Base-by-base conservation (phyloP, 2,797 vertebrate species). In the Sebastes kiyomatsui region DNA sequence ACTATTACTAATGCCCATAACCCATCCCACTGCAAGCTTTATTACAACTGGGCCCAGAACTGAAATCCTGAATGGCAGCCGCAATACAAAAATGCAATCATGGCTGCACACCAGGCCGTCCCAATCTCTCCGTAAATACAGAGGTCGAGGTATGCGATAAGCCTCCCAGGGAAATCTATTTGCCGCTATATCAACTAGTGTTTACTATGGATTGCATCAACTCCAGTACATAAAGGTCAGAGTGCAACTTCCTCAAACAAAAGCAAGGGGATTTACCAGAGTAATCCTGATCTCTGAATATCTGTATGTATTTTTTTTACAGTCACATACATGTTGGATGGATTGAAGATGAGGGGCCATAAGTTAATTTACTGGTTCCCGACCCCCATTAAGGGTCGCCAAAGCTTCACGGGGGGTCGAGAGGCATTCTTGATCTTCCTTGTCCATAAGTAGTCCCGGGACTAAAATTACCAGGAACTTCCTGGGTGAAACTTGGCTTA, bases 51-150 rank as follows among this genome's bases (percentile, higher is more conserved):
- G 42, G 18, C 83, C 46, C 68, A 52, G 49, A 72, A 74, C 77
- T 85, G 77, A 86, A 85, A 79, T 81, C 38, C 85, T 88, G 86
- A 90, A 81, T 87, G 72, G 10, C 65, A 75, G 49, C 25, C 49
- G 18, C 20, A 74, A 54, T 64, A 76, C 64, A 83, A 86, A 85
- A 80, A 79, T 80, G 86, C 67, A 87, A 84, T 84, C 83, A 82
- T 23, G 72, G 38, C 74, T 88, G 76, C 79, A 87, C 78, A 90
- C 75, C 62, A 77, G 81, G 78, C 74, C 67, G 64, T 18, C 59
- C 87, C 67, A 79, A 67, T 82, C 74, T 75, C 42, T 80, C 66
- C 82, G 83, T 82, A 88, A 90, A 75, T 76, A 69, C 58, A 70
- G 27, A 78, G 54, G 30, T 70, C 27, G 38, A 74, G 35, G 12